Evolutionary conservation across 2,797 vertebrate genomes (phyloP).

Genomic region (Kryptopterus vitreolus): DNA sequence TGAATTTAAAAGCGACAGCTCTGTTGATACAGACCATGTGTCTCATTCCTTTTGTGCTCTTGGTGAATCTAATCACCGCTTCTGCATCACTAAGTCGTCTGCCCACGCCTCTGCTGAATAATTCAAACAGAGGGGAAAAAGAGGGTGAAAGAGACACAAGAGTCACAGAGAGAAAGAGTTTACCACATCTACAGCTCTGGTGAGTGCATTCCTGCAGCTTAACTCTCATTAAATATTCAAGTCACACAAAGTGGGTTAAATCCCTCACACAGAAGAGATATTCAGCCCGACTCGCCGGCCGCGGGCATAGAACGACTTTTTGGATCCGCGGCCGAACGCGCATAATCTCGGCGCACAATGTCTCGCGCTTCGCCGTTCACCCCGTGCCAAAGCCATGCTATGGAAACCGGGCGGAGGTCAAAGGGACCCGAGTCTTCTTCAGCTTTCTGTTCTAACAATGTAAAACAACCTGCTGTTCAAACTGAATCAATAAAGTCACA

Average conservation of each 20-base stretch:
- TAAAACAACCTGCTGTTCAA: conserved; percentile 22
- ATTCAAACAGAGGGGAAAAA: conserved; percentile 54
- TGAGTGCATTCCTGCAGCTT: conserved; percentile 60
- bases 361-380: conserved; percentile 51
- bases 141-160: conserved; percentile 28
- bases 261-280: conserved; percentile 59
- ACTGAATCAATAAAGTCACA: conserved; percentile 24
- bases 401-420: conserved; percentile 46
- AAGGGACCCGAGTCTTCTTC: conserved; percentile 42
- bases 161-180: conserved; percentile 25
- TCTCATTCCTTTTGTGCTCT: conserved; percentile 42
- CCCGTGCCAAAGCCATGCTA: conserved; percentile 42
- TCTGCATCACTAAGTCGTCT: conserved; percentile 46
- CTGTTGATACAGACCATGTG: conserved; percentile 34
- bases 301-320: conserved; percentile 43
- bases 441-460: conserved; percentile 2
- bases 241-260: conserved; percentile 70
- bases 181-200: conserved; percentile 20
- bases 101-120: conserved; percentile 52
- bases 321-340: conserved; percentile 51
- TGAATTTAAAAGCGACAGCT: conserved; percentile 20
- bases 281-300: conserved; percentile 59
- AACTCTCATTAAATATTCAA: conserved; percentile 66
- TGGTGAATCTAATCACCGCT: conserved; percentile 48
- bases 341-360: conserved; percentile 58